phyloP scores from a whole-genome alignment of 2,888 invertebrate genomes.

The Leptinotarsa tumamoca region DNA sequence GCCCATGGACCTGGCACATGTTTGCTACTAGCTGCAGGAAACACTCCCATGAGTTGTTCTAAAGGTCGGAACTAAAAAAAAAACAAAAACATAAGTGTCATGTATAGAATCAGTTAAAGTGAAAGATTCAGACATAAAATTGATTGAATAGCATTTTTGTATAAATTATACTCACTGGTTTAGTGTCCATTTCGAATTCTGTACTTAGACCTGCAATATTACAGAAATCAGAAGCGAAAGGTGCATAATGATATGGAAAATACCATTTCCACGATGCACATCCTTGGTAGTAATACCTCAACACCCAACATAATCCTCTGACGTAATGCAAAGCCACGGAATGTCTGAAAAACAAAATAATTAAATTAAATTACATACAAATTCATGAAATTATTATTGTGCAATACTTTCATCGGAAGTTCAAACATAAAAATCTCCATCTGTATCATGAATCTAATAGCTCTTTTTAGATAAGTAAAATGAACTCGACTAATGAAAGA shows the following conservation, averaged over 20 bases:
- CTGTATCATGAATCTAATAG: no score
- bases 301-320: conserved; percentile 96
- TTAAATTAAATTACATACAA: no score
- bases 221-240: conserved; percentile 98
- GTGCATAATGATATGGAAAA: conserved; percentile 99
- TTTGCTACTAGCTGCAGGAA: conserved; percentile 95
- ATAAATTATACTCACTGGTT: conserved; percentile 75
- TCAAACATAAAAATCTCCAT: no score
- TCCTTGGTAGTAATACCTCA: conserved; percentile 99
- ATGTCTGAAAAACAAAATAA: conserved; percentile 70
- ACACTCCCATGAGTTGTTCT: conserved; percentile 80
- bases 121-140: not conserved
- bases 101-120: not conserved
- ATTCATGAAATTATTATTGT: no score
- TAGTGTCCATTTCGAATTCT: conserved; percentile 87
- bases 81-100: not conserved
- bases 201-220: conserved; percentile 88
- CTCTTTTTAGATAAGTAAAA: no score
- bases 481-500: no score
- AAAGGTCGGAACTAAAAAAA: conserved; percentile 22
- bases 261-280: conserved; percentile 99
- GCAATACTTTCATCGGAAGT: no score
- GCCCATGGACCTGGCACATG: conserved; percentile 97
- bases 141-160: no score
- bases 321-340: conserved; percentile 95